Percentiles rank a stretch among this genome's conserved stretches.
Evolutionary conservation across 2,888 invertebrate species (phyloP).

Genomic region (Griposia aprilina): DNA sequence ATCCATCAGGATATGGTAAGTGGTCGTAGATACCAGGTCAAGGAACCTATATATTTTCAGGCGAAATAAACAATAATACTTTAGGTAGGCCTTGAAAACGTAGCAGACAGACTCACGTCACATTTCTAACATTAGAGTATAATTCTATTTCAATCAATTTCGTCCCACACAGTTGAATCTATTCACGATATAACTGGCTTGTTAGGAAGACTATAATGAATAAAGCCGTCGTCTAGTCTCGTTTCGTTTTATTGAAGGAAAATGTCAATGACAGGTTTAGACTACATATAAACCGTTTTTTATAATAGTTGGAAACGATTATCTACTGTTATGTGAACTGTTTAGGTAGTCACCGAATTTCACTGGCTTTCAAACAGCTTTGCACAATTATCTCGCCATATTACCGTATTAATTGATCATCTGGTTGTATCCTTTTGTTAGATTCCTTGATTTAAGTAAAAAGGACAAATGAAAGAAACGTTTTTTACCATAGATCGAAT

Average conservation of each 20-base stretch:
- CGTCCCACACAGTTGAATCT: slow-evolving; percentile 9
- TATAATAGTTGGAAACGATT: background rate
- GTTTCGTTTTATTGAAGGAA: background rate
- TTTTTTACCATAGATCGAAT: background rate
- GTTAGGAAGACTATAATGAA: background rate
- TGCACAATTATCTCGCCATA: background rate
- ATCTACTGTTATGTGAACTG: no score
- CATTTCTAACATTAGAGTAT: background rate
- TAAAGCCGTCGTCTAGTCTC: slow-evolving; percentile 1
- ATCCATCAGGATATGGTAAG: background rate
- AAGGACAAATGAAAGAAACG: background rate
- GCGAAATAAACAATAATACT: background rate
- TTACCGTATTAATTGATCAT: background rate
- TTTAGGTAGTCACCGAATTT: background rate
- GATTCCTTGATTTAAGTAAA: background rate
- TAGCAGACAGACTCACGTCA: background rate
- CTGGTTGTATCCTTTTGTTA: background rate
- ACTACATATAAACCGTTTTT: background rate
- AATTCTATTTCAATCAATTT: slow-evolving; percentile 25
- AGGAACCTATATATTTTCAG: background rate
- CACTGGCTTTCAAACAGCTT: background rate
- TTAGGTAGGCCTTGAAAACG: background rate
- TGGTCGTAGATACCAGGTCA: background rate
- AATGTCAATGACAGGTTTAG: slow-evolving; percentile 19
- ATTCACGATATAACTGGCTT: slow-evolving; percentile 8